Conservation (phyloP, 2,888 invertebrate species). For the Andricus quercusramuli region DNA sequence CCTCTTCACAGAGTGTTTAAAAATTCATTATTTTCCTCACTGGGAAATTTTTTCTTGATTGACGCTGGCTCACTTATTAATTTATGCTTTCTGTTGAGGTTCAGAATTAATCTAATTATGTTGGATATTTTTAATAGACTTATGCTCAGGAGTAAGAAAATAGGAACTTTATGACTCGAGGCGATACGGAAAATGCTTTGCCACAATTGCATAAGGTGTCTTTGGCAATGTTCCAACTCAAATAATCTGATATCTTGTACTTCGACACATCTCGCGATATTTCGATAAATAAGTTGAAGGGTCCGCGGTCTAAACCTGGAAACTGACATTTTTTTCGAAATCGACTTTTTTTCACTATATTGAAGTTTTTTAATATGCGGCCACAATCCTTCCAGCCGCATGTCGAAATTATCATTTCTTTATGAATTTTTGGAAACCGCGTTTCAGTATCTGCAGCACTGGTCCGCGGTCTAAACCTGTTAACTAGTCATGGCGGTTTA, state of each 20-base stretch:
- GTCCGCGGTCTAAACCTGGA: too few species aligned
- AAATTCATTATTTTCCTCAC: neutral
- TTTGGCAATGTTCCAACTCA: slow-evolving; percentile 50
- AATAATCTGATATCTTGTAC: slow-evolving; percentile 1
- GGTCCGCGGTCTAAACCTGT: too few species aligned
- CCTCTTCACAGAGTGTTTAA: neutral
- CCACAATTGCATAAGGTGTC: slow-evolving; percentile 44
- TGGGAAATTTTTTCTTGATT: neutral
- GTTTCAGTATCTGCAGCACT: too few species aligned
- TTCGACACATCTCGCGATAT: slow-evolving; percentile 10
- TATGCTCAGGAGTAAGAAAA: slow-evolving; percentile 8
- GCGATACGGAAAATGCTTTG: slow-evolving; percentile 27
- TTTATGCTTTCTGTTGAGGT: slow-evolving; percentile 37
- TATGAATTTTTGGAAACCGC: too few species aligned
- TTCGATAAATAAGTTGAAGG: slow-evolving; percentile 23
- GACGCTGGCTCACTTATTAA: slow-evolving; percentile 41
- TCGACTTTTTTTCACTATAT: too few species aligned
- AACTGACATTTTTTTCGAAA: too few species aligned
- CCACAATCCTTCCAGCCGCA: too few species aligned
- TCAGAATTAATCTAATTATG: slow-evolving; percentile 53
- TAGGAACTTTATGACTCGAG: neutral
- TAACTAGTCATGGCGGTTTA: too few species aligned
- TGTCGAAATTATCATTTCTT: too few species aligned
- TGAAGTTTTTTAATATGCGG: too few species aligned
- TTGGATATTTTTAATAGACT: slow-evolving; percentile 49